Evolutionary conservation across 2,113 vertebrate genomes (phyloP).

Genomic region (Aptenodytes patagonicus): DNA sequence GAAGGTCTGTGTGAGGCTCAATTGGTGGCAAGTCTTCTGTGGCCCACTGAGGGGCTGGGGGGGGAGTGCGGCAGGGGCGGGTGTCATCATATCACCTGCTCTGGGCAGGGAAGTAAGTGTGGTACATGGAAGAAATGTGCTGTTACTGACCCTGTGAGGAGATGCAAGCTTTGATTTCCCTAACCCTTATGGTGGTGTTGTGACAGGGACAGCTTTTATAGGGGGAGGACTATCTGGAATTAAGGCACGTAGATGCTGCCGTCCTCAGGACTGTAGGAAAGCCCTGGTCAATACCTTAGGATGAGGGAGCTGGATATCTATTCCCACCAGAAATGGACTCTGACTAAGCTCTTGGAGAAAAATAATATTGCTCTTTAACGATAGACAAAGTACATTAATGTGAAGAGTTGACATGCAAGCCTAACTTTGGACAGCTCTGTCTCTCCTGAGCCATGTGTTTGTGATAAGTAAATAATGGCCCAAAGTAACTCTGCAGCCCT

Average conservation of each 20-base stretch:
- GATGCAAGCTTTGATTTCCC: not conserved
- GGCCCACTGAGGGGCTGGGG: not conserved
- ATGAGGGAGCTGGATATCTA: not conserved
- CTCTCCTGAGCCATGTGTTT: constrained; percentile 5
- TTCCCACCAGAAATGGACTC: not conserved
- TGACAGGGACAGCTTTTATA: not conserved
- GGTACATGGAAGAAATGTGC: not conserved
- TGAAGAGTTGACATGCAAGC: not conserved
- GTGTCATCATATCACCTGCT: accelerated
- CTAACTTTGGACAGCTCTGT: not conserved
- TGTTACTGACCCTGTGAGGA: not conserved
- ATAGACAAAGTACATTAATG: not conserved
- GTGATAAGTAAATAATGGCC: constrained; percentile 5
- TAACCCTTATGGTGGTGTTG: not conserved
- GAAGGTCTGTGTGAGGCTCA: not conserved
- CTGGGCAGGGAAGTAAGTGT: not conserved
- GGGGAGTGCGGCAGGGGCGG: no score
- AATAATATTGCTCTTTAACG: not conserved
- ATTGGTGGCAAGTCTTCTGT: not conserved
- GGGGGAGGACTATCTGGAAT: not conserved
- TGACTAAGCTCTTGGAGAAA: not conserved
- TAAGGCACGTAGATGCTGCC: not conserved
- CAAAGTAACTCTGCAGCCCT: not conserved
- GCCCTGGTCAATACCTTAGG: not conserved
- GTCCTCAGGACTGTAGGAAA: not conserved